Base-by-base conservation (phyloP, 1,140 invertebrate genomes). In the Sipha flava region DNA sequence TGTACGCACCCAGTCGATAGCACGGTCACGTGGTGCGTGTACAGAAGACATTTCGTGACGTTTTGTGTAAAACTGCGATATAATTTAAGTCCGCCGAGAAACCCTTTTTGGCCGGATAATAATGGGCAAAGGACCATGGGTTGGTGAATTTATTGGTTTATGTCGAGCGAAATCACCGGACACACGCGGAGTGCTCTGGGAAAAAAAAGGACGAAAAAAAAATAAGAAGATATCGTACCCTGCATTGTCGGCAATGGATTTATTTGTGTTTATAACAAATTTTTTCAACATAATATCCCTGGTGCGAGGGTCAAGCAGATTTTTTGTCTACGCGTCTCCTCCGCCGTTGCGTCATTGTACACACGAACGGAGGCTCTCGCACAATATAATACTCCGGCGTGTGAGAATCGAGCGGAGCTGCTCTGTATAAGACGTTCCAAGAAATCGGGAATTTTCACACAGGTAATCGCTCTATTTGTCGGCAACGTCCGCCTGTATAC, bases 121-220 rank as follows among this genome's bases (percentile, higher is more conserved):
- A 72, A 49, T 49, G 43, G 68, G 2, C 45, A n/a, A 31, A 72
- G 68, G 45, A 54, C 49, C 9, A 3, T 16, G 10, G 31, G 29
- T 31, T 54, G n/a, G 72, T 75, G 72, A 52, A 75, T 75, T 75
- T 75, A 75, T 75, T 52, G 72, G 47, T 75, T 75, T 75, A 7
- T 54, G 49, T 75, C 47, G 47, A 75, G 72, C 72, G 49, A 75
- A 75, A 75, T 75, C 29, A 49, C 54, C 14, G 47, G 31, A 37
- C 72, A n/a, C 70, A 73, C 68, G 49, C 21, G 57, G 57, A 62
- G 57, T 62, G 57, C 31, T n/a, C 1, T 73, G 47, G 23, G 70
- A 40, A 37, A 9, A 52, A 73, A 34, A 31, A 49, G 23, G n/a
- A 34, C 3, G 26, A 52, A 73, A n/a, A 34, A 49, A 37, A 73